phyloP scores from a whole-genome alignment of 2,113 vertebrate species.

The Rhagologus leucostigma region DNA sequence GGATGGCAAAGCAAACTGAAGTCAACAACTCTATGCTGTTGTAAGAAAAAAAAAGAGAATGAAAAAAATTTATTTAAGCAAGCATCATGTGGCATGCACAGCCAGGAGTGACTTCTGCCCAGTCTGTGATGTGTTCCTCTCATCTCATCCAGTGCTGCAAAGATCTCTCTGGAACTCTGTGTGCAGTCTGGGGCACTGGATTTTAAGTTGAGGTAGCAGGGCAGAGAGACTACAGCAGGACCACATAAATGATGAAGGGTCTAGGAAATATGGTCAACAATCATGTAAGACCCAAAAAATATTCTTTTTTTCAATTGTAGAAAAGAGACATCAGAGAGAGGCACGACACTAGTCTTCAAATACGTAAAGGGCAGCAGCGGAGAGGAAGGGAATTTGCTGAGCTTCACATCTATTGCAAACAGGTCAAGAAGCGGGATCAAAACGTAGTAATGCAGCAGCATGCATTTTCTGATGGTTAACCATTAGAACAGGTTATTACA shows the following conservation, averaged over 20 bases:
- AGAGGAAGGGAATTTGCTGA: background rate
- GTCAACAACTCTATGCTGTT: background rate
- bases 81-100: accelerated
- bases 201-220: background rate
- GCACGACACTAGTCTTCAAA: background rate
- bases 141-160: background rate
- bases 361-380: background rate
- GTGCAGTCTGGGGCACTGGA: background rate
- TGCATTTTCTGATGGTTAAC: background rate
- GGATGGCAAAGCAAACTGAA: background rate
- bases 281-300: background rate
- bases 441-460: background rate
- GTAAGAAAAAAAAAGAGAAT: background rate
- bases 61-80: background rate
- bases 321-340: background rate
- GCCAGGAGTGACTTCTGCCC: background rate
- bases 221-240: background rate
- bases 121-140: background rate
- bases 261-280: background rate
- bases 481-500: background rate
- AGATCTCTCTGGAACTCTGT: background rate
- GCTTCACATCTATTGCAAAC: background rate
- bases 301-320: background rate
- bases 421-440: background rate
- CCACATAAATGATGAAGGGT: background rate